phyloP scores from a whole-genome alignment of 1,140 invertebrate species.

The Popillia japonica region DNA sequence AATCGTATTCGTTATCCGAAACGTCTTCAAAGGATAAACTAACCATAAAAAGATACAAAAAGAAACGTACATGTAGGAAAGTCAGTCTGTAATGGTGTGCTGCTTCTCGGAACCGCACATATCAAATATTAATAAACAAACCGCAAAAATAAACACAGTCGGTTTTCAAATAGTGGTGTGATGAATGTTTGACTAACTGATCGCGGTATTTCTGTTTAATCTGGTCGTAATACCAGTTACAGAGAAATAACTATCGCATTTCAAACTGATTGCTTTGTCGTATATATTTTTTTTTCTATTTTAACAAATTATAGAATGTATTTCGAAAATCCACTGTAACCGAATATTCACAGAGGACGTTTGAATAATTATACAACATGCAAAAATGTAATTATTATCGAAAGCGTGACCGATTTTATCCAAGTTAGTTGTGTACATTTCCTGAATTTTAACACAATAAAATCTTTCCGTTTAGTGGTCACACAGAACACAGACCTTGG shows the following conservation, averaged over 20 bases:
- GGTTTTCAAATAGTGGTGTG: neutral
- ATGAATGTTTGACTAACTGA: neutral
- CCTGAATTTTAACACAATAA: neutral
- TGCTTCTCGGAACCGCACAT: neutral
- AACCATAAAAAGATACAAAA: neutral
- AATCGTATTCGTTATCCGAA: neutral
- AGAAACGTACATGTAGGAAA: neutral
- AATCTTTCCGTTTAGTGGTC: neutral
- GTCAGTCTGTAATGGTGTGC: neutral
- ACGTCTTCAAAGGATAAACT: neutral
- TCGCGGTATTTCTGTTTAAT: neutral
- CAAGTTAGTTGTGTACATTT: neutral
- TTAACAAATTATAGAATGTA: neutral
- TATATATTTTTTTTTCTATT: neutral
- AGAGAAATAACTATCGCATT: neutral
- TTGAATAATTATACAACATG: neutral
- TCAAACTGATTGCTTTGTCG: neutral
- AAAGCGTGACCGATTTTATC: neutral
- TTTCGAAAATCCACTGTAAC: neutral
- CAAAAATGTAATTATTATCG: neutral
- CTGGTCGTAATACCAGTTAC: neutral
- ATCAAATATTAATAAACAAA: constrained; percentile 16
- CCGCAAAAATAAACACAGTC: constrained; percentile 14
- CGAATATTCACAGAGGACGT: neutral
- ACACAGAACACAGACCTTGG: neutral